These are phyloP conservation scores for Ptilonorhynchus violaceus DNA, from an alignment of 2,113 vertebrate genomes.

Conservation along the genomic window DNA sequence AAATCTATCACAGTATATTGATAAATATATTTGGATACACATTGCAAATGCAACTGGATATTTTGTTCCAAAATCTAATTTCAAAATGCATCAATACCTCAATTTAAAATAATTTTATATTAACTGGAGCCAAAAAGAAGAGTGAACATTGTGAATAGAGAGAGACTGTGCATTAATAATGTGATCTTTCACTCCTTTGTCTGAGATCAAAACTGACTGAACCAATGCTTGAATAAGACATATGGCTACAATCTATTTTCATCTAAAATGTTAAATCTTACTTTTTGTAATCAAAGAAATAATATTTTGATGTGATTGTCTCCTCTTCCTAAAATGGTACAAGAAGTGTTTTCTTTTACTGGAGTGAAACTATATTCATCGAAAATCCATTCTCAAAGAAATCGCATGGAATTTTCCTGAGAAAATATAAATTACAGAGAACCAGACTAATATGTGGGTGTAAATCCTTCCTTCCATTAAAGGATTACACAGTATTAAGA, in stretches of 20 bases:
- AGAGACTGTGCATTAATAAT: constrained; percentile 29
- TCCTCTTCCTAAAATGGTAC: neutral
- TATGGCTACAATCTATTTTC: neutral
- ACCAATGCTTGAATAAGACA: neutral
- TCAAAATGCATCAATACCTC: constrained; percentile 48
- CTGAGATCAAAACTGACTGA: constrained; percentile 26
- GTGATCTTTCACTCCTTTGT: constrained; percentile 33
- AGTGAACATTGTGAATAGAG: neutral
- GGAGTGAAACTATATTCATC: neutral
- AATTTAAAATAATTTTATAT: constrained; percentile 49
- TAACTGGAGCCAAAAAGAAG: neutral
- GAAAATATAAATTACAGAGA: constrained; percentile 4
- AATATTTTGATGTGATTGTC: neutral
- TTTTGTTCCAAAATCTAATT: constrained; percentile 53
- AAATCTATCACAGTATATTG: constrained; percentile 39
- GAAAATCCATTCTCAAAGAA: neutral
- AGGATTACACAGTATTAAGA: neutral
- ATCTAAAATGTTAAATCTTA: constrained; percentile 18
- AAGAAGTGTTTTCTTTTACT: neutral
- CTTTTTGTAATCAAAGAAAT: neutral
- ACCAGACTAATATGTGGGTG: neutral
- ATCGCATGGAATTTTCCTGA: neutral
- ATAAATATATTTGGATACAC: constrained; percentile 16
- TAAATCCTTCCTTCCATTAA: neutral
- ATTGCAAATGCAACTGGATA: constrained; percentile 23